Conservation (phyloP, 2,113 vertebrate genomes). For the Sula dactylatra region DNA sequence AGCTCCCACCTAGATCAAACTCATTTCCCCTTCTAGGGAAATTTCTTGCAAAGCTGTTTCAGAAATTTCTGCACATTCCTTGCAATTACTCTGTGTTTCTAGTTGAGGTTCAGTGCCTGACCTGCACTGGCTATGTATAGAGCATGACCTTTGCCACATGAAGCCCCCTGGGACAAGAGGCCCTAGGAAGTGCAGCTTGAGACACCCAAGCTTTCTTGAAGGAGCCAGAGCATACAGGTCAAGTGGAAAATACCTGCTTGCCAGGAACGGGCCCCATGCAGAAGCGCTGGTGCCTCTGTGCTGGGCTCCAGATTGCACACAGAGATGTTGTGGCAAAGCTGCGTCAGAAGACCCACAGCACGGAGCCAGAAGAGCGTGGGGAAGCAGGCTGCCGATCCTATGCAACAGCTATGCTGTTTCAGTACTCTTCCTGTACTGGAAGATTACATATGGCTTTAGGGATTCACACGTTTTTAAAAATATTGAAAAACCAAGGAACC, state of each 20-base stretch:
- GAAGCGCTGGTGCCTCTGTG: not conserved
- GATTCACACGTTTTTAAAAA: not conserved
- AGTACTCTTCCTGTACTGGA: not conserved
- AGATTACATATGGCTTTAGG: not conserved
- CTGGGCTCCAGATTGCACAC: not conserved
- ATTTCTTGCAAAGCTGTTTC: not conserved
- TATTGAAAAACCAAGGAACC: not conserved
- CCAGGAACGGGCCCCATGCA: not conserved
- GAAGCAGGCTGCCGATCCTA: not conserved
- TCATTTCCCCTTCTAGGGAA: not conserved
- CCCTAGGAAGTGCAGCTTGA: not conserved
- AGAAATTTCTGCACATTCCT: not conserved
- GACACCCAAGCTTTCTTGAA: not conserved
- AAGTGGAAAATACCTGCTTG: not conserved
- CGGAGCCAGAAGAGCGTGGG: not conserved
- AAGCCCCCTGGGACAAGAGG: not conserved
- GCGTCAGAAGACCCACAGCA: not conserved
- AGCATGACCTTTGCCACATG: rapidly evolving
- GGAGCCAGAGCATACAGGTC: not conserved
- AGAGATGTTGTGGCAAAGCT: not conserved
- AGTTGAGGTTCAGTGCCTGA: not conserved
- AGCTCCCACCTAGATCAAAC: not conserved
- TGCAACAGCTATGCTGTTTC: not conserved
- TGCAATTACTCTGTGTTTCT: not conserved
- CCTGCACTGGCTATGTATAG: no score